Evolutionary conservation across 2,797 vertebrate species (phyloP).

Genomic region (Eulemur mongoz): DNA sequence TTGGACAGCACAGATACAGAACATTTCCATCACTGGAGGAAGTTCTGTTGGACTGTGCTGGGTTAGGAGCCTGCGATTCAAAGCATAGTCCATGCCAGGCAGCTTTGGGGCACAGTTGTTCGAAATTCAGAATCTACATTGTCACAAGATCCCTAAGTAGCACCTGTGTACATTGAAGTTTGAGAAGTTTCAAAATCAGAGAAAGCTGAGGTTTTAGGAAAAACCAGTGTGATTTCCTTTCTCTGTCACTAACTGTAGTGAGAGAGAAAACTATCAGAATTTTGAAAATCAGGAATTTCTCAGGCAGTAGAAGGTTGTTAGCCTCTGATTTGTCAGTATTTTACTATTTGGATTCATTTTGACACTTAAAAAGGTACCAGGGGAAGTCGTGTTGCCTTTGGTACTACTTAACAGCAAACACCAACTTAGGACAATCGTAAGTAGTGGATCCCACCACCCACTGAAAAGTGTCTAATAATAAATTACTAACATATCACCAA

Average conservation of each 20-base stretch:
- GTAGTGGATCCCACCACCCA: background rate
- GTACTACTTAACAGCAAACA: background rate
- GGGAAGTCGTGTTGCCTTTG: background rate
- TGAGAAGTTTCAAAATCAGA: background rate
- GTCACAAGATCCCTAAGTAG: background rate
- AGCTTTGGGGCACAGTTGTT: background rate
- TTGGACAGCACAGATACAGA: background rate
- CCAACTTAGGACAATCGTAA: background rate
- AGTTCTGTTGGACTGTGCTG: background rate
- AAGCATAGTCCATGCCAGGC: background rate
- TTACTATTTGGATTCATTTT: background rate
- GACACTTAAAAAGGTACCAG: background rate
- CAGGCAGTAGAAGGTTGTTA: background rate
- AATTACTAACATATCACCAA: background rate
- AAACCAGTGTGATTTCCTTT: background rate
- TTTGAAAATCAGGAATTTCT: constrained; percentile 7
- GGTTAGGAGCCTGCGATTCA: background rate
- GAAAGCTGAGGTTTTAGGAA: background rate
- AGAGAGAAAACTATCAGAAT: background rate
- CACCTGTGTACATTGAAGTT: fast-evolving
- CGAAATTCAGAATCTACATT: background rate
- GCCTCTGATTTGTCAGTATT: background rate
- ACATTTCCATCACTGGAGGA: background rate
- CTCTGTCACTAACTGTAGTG: background rate
- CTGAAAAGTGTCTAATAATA: background rate